A percentile compares a stretch with the other conserved stretches of the same genome.
Evolutionary conservation across 2,113 vertebrate species (phyloP).

Genomic region (Carollia perspicillata): DNA sequence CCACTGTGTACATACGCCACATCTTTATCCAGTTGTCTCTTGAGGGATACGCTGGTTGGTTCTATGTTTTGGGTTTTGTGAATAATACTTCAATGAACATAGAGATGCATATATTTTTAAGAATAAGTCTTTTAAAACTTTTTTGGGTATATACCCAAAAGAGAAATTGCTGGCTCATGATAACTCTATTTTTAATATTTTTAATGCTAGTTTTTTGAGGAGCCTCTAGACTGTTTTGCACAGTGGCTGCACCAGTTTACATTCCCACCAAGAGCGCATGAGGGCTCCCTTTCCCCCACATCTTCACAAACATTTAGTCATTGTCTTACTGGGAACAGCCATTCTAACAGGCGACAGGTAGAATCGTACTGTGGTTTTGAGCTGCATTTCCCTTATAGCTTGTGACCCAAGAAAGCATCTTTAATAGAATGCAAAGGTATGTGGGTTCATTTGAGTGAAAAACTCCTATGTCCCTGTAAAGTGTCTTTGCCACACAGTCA

Average conservation of each 20-base stretch:
- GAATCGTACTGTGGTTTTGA: neutral
- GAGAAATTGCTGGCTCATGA: neutral
- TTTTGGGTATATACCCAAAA: neutral
- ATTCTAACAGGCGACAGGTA: neutral
- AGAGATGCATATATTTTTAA: neutral
- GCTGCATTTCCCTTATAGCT: neutral
- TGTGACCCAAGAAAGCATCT: neutral
- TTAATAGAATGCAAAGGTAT: neutral
- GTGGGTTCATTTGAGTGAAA: neutral
- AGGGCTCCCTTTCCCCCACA: neutral
- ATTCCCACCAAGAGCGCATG: neutral
- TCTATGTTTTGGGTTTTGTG: neutral
- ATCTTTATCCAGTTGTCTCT: neutral
- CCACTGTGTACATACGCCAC: neutral
- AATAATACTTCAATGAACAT: neutral
- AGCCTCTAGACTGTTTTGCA: neutral
- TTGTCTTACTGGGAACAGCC: neutral
- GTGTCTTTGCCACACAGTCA: neutral
- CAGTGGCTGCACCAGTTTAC: neutral
- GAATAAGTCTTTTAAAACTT: neutral
- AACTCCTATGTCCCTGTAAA: neutral
- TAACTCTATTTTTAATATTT: neutral
- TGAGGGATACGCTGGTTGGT: neutral
- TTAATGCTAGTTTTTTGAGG: neutral
- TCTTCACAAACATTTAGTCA: neutral